Base-by-base conservation (phyloP, 2,113 vertebrate genomes). In the Phalacrocorax aristotelis region DNA sequence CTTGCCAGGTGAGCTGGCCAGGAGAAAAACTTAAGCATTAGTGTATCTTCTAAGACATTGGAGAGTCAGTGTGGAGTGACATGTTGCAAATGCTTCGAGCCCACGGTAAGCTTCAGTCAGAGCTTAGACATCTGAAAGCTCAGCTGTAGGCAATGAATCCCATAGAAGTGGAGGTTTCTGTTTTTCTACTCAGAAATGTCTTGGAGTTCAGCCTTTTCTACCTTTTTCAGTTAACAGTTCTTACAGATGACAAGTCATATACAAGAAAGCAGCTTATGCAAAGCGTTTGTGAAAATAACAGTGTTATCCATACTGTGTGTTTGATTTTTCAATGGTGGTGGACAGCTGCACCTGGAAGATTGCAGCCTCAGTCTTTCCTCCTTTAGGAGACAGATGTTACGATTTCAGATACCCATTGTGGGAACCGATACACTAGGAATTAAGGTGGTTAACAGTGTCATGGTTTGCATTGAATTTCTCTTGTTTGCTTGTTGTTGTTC, bases 361-460 rank as follows among this genome's bases (percentile, higher is more conserved):
- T 83, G 55, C 66, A 96, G 80, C 60, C 29, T 90, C 30, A 15
- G 36, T 82, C n/a, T 27, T 40, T 71, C 32, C 21, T 68, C 36
- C 46, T 76, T 36, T 40, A 42, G 38, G 82, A 97, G 77, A 93
- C 75, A 95, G 87, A 89, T 76, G 97, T 97, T 97, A 87, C 44
- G 30, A 23, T 75, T 51, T 61, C 83, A 70, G 51, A 66, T 89
- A 84, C 42, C 52, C 86, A n/a, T 81, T 62, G 22, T 20, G 21
- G 70, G 75, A 97, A 46, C 61, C 95, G 80, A 66, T 42, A 81
- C 68, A 52, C 57, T 34, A 27, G 80, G 57, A 96, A 72, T 70
- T 95, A 36, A 66, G 62, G 30, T n/a, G 78, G 34, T 78, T 76
- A 48, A 48, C 9, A 66, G 18, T 90, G 94, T 89, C 48, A 83